phyloP scores from a whole-genome alignment of 2,113 vertebrate genomes.

The Nicator chloris region DNA sequence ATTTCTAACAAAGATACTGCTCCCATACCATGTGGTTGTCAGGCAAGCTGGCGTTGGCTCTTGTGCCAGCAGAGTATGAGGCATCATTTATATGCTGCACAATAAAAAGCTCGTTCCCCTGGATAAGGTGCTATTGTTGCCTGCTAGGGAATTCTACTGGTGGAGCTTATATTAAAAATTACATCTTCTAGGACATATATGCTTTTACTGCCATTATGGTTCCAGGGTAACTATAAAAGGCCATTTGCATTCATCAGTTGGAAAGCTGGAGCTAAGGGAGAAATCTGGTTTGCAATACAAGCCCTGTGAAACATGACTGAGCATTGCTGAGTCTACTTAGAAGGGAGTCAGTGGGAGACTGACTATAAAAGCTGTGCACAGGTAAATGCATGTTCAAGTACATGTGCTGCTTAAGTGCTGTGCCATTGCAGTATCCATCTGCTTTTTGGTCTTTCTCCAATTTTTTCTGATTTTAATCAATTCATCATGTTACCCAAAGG shows the following conservation, averaged over 20 bases:
- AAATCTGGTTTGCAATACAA: not conserved
- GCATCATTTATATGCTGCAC: not conserved
- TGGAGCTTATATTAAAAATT: not conserved
- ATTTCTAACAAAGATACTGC: not conserved
- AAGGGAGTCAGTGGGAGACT: not conserved
- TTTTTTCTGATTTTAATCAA: not conserved
- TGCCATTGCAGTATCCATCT: not conserved
- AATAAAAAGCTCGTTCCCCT: not conserved
- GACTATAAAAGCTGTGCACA: not conserved
- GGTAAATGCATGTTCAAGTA: not conserved
- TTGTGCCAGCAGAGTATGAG: not conserved
- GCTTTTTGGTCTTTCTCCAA: not conserved
- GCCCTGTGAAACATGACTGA: not conserved
- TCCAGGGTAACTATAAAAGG: not conserved
- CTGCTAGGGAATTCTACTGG: not conserved
- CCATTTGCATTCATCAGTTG: not conserved
- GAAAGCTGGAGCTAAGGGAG: not conserved
- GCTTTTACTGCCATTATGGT: not conserved
- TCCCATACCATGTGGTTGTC: not conserved
- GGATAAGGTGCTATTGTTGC: not conserved
- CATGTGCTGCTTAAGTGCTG: not conserved
- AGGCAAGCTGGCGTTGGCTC: not conserved
- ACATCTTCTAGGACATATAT: not conserved
- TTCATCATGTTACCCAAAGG: not conserved
- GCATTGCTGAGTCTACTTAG: not conserved